phyloP scores from a whole-genome alignment of 1,140 invertebrate species.

The Stenopsyche tienmushanensis region DNA sequence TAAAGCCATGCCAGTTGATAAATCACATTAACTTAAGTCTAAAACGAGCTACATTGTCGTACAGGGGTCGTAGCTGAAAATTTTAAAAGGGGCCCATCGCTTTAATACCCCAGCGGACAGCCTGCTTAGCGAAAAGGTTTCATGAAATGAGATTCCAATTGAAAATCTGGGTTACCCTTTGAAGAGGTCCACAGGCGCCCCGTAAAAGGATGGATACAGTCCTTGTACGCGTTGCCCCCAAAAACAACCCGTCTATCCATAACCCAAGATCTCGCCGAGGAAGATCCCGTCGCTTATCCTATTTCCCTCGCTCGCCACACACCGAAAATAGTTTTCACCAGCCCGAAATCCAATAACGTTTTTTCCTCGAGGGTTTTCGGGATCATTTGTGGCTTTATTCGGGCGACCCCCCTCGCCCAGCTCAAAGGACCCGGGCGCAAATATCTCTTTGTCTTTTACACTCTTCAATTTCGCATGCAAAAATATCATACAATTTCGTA shows the following conservation, averaged over 20 bases:
- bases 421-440: slow-evolving; percentile 19
- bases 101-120: background rate
- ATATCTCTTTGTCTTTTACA: slow-evolving; percentile 33
- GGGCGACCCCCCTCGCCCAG: slow-evolving; percentile 19
- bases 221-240: no score
- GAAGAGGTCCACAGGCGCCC: background rate
- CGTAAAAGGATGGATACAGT: no score
- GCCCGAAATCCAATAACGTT: slow-evolving; percentile 36
- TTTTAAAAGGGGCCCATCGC: no score
- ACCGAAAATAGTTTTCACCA: slow-evolving; percentile 26
- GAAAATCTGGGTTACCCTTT: background rate
- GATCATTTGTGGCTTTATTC: slow-evolving; percentile 39
- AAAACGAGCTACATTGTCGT: no score
- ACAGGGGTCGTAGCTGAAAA: no score
- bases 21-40: no score
- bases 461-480: slow-evolving; percentile 30
- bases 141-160: background rate
- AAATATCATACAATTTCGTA: background rate
- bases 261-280: background rate
- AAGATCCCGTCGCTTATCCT: slow-evolving; percentile 22
- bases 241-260: background rate
- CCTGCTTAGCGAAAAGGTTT: background rate
- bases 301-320: slow-evolving; percentile 9
- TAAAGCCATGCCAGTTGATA: no score
- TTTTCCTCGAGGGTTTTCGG: slow-evolving; percentile 34